These are phyloP conservation scores for Morphnarchus princeps DNA, from an alignment of 2,113 vertebrate genomes.

Conservation along the genomic window DNA sequence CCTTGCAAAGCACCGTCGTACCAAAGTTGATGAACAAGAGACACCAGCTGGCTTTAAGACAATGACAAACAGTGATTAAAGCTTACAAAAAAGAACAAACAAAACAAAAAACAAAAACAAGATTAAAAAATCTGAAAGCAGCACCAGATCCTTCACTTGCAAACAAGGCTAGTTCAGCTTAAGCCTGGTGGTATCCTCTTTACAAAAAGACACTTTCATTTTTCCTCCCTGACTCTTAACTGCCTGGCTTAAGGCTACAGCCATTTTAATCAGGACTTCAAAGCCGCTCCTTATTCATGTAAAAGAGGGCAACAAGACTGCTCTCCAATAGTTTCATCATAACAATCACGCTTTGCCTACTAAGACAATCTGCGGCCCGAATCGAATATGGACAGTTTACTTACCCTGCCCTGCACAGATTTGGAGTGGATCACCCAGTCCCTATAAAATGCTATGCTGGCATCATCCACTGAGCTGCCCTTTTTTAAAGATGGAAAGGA, in stretches of 20 bases:
- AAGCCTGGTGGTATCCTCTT: conserved; percentile 56
- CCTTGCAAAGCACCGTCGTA: conserved; percentile 86
- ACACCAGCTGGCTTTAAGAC: conserved; percentile 75
- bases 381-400: neutral
- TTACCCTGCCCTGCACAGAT: neutral
- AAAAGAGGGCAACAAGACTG: neutral
- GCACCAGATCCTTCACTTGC: conserved; percentile 81
- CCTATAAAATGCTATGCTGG: neutral
- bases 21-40: conserved; percentile 73
- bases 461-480: neutral
- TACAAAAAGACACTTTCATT: neutral
- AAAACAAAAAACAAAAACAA: conserved; percentile 52
- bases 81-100: conserved; percentile 61
- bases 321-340: neutral
- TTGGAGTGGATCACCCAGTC: neutral
- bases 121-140: conserved; percentile 74
- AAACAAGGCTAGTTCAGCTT: conserved; percentile 67
- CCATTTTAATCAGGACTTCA: conserved; percentile 3
- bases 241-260: conserved; percentile 15
- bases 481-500: neutral
- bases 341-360: neutral
- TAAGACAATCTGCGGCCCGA: neutral
- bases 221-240: neutral
- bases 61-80: conserved; percentile 75
- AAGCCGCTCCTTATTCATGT: neutral